Base-by-base conservation (phyloP, 92 coral and sea anemone species). In the Montipora capitata region DNA sequence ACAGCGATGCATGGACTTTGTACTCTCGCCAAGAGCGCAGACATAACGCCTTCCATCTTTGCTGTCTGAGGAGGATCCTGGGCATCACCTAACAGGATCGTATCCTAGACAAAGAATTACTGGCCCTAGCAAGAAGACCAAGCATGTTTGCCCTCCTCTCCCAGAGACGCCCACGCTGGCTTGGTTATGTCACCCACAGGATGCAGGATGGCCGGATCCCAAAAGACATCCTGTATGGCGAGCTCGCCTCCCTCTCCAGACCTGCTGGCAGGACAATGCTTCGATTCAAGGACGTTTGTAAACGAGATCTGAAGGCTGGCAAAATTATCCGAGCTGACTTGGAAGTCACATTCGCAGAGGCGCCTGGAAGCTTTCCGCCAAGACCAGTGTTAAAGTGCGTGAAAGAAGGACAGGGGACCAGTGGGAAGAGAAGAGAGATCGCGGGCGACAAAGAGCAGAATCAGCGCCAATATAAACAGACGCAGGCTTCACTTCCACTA, bases 91-190 rank as follows among this genome's bases (percentile, higher is more conserved):
- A 80, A 86, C 65, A 40, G 75, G 89, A 87, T 85, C 68, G 52
- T 40, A 59, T 88, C 42, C 38, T 80, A 8, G 81, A 87, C 92
- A 76, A 87, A 2, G 71, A 40, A 2, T 85, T 87, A 13, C 80
- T 87, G 68, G 73, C 54, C 64, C 14, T 16, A 38, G 89, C 86
- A 1, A 59, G 59, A 6, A 18, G 40, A n/a, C 85, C 7, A 48
- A 75, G 89, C 76, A 75, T 91, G 65, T 62, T 73, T 51, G n/a
- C 43, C 76, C 4, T 87, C 8, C 91, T 91, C 15, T 11, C 58
- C 20, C 88, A 88, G 89, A 72, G 75, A 6, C 88, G 80, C 40
- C 64, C 84, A 54, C 80, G 92, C 4, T 91, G 92, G 69, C 91
- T 91, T 11, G 86, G 94, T 9, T 92, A 88, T 6, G 80, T 87